phyloP scores from a whole-genome alignment of 2,888 invertebrate species.

The Caenorhabditis sulstoni region DNA sequence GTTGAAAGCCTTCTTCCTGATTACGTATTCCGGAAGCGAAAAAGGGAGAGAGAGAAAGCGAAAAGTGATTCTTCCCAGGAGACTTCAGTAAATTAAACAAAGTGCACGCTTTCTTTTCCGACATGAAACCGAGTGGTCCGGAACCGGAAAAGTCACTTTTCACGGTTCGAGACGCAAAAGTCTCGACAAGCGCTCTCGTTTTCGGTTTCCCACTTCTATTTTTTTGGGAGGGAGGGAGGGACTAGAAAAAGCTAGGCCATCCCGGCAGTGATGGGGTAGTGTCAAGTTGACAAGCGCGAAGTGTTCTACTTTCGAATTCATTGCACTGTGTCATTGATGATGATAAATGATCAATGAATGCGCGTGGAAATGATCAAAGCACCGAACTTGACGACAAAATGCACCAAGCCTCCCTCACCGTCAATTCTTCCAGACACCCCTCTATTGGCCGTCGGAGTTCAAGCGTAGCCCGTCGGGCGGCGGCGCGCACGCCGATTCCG shows the following conservation, averaged over 20 bases:
- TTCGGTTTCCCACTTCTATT: not conserved
- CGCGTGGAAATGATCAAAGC: too few species aligned
- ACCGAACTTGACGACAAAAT: too few species aligned
- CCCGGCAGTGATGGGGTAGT: too few species aligned
- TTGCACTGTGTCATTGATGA: slow-evolving; percentile 1
- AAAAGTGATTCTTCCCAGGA: not conserved
- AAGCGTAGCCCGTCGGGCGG: slow-evolving; percentile 26
- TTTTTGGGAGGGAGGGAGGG: not conserved
- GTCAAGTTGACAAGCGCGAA: too few species aligned
- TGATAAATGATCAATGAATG: slow-evolving; percentile 2
- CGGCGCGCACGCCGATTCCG: not conserved
- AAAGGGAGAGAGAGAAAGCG: too few species aligned
- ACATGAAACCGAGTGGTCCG: too few species aligned
- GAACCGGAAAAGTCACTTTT: slow-evolving; percentile 31
- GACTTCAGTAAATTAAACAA: slow-evolving; percentile 39
- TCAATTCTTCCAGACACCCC: slow-evolving; percentile 24
- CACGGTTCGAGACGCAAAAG: slow-evolving; percentile 35
- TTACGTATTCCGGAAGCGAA: too few species aligned
- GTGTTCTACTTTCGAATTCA: slow-evolving; percentile 4
- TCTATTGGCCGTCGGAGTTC: slow-evolving; percentile 49
- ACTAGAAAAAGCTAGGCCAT: not conserved
- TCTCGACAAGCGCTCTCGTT: not conserved
- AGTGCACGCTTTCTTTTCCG: slow-evolving; percentile 31
- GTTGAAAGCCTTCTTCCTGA: too few species aligned
- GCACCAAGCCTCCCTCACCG: too few species aligned